Evolutionary conservation across 2,113 vertebrate genomes (phyloP), one percentile per base, ranked within the genome.

Genomic region (Hyaena hyaena): DNA sequence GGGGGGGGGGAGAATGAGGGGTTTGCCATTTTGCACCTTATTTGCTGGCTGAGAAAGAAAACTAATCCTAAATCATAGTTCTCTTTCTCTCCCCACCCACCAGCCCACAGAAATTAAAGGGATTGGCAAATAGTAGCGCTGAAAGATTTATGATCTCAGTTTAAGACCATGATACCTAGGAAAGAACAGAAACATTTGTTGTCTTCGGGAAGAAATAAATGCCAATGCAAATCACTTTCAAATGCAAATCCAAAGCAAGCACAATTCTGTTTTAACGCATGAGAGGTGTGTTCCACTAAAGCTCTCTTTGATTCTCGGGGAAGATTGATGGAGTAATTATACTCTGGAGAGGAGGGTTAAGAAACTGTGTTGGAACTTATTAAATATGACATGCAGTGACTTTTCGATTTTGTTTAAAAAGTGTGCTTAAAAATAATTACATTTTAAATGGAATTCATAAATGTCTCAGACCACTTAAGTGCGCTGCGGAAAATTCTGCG

Each of bases 391-490:
- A 93, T 16, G 48, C 28, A 39, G 66, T 0, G 2, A 79, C 84
- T 93, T 97, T 91, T 26, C 4, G 0, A 92, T 86, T 95, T 80
- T 93, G 65, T 81, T 95, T 86, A 21, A 88, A 96, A 95, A 73
- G 43, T 50, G 63, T 79, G 50, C 88, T 98, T 96, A 65, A 96
- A 85, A 97, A 96, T 82, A 95, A 96, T 95, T 83, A 94, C 89
- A 35, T 89, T 84, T 86, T 87, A 89, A 95, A 87, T 84, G 77
- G 83, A 39, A 93, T 90, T 89, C 79, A 93, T 89, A 94, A 92
- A 93, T 93, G 77, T 53, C 71, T 80, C 74, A 68, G 4, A 43
- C 48, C 61, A 73, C 96, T 53, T 71, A 71, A 68, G n/a, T 4
- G 77, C 94, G 91, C 61, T 9, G 53, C 23, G 31, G 61, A 69